Evolutionary conservation across 2,888 invertebrate genomes (phyloP), one percentile per base, ranked within the genome.

Genomic region (Euzetes globulus): DNA sequence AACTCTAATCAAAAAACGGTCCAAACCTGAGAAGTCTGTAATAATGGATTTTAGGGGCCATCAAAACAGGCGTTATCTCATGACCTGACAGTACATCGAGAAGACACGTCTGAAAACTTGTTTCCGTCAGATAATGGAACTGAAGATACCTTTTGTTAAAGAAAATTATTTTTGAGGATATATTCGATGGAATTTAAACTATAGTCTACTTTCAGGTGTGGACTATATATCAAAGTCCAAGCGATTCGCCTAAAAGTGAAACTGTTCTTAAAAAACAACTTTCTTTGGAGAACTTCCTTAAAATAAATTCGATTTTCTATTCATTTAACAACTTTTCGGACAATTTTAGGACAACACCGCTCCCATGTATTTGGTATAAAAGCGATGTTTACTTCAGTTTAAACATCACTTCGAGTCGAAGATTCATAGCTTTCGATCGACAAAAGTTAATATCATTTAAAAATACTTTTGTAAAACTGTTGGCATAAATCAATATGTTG

Each of bases 331-430:
- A 58, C 9, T 58, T 15, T 58, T 58, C 19, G 15, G 27, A 25
- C 58, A 58, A 58, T 58, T 58, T 22, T 58, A 58, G 58, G 58
- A 22, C 58, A 58, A 58, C 22, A 58, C 58, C 58, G 27, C 58
- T 58, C 58, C 58, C 55, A 17, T 3, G 13, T 3, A 11, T 15
- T 2, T 13, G 27, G 27, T 58, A 58, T 58, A 58, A 58, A 58
- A 25, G 11, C 27, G 22, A 19, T 25, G 11, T 27, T 7, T 27
- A 58, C 22, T 15, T 22, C 13, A 13, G 15, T 2, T 4, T 6
- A 15, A 5, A 5, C 58, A 25, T 58, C 50, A 50, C 19, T 50
- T 19, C n/a, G n/a, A 50, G n/a, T n/a, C 2, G 19, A 52, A n/a
- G 9, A 52, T n/a, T 58, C 58, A 11, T 19, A 58, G 58, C 25